These are phyloP conservation scores for Onchidella celtica DNA, from an alignment of 2,888 invertebrate genomes.

Conservation along the genomic window DNA sequence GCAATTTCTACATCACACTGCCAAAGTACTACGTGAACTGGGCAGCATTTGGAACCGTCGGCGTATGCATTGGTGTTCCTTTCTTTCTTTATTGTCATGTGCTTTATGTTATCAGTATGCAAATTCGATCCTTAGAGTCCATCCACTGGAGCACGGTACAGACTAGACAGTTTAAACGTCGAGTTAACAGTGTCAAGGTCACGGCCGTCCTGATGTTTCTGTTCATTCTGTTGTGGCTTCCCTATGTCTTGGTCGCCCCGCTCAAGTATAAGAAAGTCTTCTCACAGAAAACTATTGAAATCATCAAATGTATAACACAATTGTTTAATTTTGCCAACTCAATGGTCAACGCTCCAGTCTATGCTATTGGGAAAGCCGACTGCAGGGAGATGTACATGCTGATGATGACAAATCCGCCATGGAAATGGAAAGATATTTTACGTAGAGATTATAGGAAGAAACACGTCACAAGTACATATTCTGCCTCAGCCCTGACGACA, in stretches of 20 bases:
- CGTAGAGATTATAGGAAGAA: neutral
- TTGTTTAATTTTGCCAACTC: neutral
- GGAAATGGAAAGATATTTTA: neutral
- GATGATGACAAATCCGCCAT: conserved; percentile 12
- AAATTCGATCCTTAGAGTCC: neutral
- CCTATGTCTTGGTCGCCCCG: conserved; percentile 6
- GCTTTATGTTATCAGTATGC: neutral
- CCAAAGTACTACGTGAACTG: neutral
- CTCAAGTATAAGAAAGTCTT: conserved; percentile 5
- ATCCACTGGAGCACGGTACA: neutral
- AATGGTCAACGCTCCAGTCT: neutral
- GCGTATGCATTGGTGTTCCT: neutral
- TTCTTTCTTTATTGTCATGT: neutral
- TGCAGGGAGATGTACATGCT: neutral
- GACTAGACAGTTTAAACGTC: neutral
- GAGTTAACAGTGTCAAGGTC: conserved; percentile 6
- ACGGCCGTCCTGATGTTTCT: conserved; percentile 3
- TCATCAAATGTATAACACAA: neutral
- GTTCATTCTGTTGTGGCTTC: conserved; percentile 15
- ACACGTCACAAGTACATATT: too few relatives aligned
- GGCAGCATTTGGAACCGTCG: neutral
- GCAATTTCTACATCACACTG: neutral
- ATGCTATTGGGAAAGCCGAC: neutral
- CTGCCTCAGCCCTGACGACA: too few relatives aligned
- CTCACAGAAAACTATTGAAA: neutral